Evolutionary conservation across 2,797 vertebrate genomes (phyloP).

Genomic region (Chloroceryle inda): DNA sequence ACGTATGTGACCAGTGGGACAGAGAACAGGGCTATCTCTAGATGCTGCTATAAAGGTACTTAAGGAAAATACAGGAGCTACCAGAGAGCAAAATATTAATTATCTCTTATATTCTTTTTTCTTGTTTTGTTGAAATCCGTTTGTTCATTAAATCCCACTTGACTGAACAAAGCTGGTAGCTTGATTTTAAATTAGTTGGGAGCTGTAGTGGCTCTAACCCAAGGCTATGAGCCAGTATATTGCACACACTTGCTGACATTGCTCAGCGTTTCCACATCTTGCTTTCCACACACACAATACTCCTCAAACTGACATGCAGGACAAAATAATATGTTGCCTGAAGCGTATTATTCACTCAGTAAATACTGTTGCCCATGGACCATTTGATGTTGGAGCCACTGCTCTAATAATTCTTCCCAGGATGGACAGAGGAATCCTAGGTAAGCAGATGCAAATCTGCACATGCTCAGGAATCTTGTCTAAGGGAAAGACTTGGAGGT

Average conservation of each 20-base stretch:
- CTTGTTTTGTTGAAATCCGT: not conserved
- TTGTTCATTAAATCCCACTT: slow-evolving; percentile 19
- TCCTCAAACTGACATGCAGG: not conserved
- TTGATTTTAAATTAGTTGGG: slow-evolving; percentile 12
- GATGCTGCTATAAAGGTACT: not conserved
- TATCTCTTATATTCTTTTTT: not conserved
- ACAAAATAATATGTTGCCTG: not conserved
- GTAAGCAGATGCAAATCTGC: not conserved
- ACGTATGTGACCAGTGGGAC: not conserved
- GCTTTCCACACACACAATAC: not conserved
- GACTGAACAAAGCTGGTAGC: slow-evolving; percentile 3
- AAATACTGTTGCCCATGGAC: not conserved
- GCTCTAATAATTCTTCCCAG: not conserved
- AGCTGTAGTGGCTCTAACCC: not conserved
- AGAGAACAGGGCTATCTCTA: not conserved
- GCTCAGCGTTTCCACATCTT: slow-evolving; percentile 1
- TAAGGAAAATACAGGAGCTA: not conserved
- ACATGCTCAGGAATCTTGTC: not conserved
- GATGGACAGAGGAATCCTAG: not conserved
- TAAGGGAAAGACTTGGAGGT: not conserved
- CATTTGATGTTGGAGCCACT: not conserved
- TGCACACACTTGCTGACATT: not conserved
- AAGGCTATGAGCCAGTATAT: slow-evolving; percentile 8
- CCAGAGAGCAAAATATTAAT: not conserved
- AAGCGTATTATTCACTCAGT: not conserved